These are phyloP conservation scores for Nothobranchius furzeri DNA, from an alignment of 2,113 vertebrate species.

Conservation along the genomic window DNA sequence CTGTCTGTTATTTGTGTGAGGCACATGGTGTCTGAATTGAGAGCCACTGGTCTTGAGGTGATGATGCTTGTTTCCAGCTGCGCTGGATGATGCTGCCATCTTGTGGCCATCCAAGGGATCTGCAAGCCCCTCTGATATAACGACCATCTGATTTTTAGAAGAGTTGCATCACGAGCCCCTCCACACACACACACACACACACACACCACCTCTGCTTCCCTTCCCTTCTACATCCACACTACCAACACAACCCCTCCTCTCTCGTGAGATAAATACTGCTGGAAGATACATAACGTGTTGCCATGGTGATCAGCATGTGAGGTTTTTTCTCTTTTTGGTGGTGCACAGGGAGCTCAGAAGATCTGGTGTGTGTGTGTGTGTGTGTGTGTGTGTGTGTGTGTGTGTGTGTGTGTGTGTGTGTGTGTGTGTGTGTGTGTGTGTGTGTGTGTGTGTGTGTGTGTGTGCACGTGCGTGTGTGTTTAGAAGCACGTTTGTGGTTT, in stretches of 20 bases:
- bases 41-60: constrained; percentile 24
- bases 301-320: constrained; percentile 78
- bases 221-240: constrained; percentile 31
- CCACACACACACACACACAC: neutral
- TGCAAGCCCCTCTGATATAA: constrained; percentile 19
- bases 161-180: constrained; percentile 58
- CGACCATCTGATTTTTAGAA: constrained; percentile 50
- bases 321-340: constrained; percentile 50
- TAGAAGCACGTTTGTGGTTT: constrained; percentile 28
- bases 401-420: neutral
- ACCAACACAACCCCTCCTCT: constrained; percentile 44
- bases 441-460: constrained; percentile 1
- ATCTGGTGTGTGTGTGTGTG: constrained; percentile 9
- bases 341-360: constrained; percentile 58
- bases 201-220: constrained; percentile 35
- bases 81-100: constrained; percentile 65
- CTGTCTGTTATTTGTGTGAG: constrained; percentile 22
- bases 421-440: constrained; percentile 5
- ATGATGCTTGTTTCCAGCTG: constrained; percentile 22
- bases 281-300: constrained; percentile 81
- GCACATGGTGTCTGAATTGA: constrained; percentile 24
- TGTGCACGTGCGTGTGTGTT: too few relatives aligned
- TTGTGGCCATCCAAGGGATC: constrained; percentile 29
- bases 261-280: constrained; percentile 74
- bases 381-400: constrained; percentile 3